Percentiles rank a stretch among this genome's conserved stretches.
These are phyloP conservation scores for Glareola pratincola DNA, from an alignment of 2,113 vertebrate species.

Conservation along the genomic window DNA sequence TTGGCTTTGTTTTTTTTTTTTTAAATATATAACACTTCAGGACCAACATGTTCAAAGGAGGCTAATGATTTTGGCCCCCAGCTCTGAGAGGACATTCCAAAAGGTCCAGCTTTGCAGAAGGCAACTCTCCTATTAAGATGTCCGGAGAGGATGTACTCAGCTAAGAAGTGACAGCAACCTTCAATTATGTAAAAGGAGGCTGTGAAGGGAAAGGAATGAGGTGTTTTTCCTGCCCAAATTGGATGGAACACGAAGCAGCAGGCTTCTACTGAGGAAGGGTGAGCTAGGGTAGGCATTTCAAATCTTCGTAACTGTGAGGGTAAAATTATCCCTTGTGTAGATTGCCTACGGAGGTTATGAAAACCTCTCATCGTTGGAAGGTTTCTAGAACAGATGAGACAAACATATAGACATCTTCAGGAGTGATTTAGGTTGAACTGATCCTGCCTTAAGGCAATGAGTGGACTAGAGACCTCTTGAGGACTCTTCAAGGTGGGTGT, in stretches of 20 bases:
- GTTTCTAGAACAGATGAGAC: background rate
- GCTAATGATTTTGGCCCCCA: background rate
- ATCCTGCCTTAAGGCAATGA: background rate
- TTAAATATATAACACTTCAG: background rate
- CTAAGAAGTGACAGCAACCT: background rate
- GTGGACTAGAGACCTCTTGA: background rate
- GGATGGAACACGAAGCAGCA: background rate
- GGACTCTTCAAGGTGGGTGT: background rate
- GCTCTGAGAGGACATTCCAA: background rate
- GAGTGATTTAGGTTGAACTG: background rate
- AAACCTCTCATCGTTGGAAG: fast-evolving
- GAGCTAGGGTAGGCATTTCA: background rate
- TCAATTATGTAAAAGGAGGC: background rate
- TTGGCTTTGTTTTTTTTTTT: background rate
- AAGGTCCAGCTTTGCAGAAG: background rate
- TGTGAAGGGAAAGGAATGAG: background rate
- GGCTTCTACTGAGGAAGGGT: background rate
- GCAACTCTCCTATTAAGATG: background rate
- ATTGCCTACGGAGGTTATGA: background rate
- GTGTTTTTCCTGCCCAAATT: background rate
- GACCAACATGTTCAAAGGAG: background rate
- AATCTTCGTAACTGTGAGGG: background rate
- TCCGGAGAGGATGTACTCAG: background rate
- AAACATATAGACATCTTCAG: background rate
- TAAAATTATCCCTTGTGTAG: background rate